Conservation (phyloP, 2,797 vertebrate species). For the Gila robusta region DNA sequence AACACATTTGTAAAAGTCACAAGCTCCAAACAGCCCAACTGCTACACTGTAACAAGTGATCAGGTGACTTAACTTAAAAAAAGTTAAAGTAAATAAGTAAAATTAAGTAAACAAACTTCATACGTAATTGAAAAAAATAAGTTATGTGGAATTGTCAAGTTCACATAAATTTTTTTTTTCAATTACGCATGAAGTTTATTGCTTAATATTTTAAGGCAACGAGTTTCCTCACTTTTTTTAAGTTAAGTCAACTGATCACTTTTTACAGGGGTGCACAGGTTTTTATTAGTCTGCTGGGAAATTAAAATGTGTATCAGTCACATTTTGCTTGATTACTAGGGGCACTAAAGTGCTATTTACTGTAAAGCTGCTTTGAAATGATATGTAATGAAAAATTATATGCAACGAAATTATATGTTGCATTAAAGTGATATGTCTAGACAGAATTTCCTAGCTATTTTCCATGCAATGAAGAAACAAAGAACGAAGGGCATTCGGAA, state of each 20-base stretch:
- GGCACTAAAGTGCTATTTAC: slow-evolving; percentile 5
- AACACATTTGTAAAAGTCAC: neutral
- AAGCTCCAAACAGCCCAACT: neutral
- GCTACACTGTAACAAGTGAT: neutral
- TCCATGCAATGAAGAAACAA: neutral
- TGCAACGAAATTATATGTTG: neutral
- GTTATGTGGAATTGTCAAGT: too few species aligned
- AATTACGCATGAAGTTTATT: too few species aligned
- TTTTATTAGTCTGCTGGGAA: slow-evolving; percentile 3
- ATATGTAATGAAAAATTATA: slow-evolving; percentile 11
- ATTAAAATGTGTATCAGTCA: neutral
- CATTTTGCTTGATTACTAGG: neutral
- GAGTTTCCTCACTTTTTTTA: too few species aligned
- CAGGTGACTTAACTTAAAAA: too few species aligned
- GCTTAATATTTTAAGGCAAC: too few species aligned
- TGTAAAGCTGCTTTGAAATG: slow-evolving; percentile 13
- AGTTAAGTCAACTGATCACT: too few species aligned
- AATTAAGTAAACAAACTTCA: too few species aligned
- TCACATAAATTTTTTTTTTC: too few species aligned
- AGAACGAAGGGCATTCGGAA: neutral
- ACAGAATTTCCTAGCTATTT: neutral
- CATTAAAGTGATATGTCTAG: neutral
- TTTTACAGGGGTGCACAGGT: neutral
- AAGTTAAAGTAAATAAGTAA: too few species aligned
- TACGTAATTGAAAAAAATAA: too few species aligned